Percentiles rank a stretch among this genome's conserved stretches.
These are phyloP conservation scores for Ernsta delagoae DNA, from an alignment of 2,888 invertebrate genomes.

Conservation along the genomic window DNA sequence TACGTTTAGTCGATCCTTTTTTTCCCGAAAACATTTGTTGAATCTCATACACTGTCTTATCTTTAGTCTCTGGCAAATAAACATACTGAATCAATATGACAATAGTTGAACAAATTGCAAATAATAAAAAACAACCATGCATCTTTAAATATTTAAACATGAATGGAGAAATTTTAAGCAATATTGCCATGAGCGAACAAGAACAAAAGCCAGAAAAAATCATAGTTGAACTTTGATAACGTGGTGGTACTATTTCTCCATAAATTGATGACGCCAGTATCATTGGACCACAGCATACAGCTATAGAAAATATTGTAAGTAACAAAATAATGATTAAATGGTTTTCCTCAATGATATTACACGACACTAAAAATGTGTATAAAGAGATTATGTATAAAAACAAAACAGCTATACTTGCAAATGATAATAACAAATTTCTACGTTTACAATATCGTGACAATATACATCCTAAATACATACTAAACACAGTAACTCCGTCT, in stretches of 20 bases:
- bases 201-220: background rate
- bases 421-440: conserved; percentile 35
- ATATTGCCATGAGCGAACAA: conserved; percentile 25
- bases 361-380: conserved; percentile 43
- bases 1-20: background rate
- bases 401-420: conserved; percentile 33
- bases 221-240: background rate
- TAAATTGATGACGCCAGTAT: conserved; percentile 52
- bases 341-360: conserved; percentile 42
- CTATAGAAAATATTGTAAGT: conserved; percentile 53
- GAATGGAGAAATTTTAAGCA: conserved; percentile 39
- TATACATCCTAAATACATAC: conserved; percentile 8
- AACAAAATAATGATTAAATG: conserved; percentile 51
- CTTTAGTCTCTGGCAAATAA: conserved; percentile 1
- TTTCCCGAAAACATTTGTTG: background rate
- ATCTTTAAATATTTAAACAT: conserved; percentile 41
- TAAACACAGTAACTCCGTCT: conserved; percentile 40
- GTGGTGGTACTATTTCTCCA: conserved; percentile 50
- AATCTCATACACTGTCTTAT: background rate
- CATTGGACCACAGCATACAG: conserved; percentile 55
- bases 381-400: conserved; percentile 42
- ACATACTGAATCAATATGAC: conserved; percentile 16
- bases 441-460: conserved; percentile 10
- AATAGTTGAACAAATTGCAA: conserved; percentile 38
- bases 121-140: conserved; percentile 45